Evolutionary conservation across 1,140 invertebrate species (phyloP).

Genomic region (Nixonia krombeini): DNA sequence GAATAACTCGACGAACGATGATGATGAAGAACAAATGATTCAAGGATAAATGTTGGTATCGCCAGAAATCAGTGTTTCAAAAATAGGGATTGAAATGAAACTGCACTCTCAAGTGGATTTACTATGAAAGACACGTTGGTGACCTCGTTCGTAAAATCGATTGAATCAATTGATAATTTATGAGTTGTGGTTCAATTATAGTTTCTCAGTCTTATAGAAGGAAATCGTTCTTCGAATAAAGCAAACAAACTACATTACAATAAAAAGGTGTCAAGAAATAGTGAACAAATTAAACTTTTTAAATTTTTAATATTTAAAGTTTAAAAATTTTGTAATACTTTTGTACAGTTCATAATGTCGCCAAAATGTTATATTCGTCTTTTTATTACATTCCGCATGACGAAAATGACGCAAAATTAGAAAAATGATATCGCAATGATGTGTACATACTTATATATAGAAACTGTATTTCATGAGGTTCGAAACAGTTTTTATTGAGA

Average conservation of each 20-base stretch:
- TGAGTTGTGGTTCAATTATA: no score
- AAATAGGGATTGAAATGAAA: constrained; percentile 13
- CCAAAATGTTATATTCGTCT: constrained; percentile 18
- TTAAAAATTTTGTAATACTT: not conserved
- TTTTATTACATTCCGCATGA: constrained; percentile 3
- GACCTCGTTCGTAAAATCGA: no score
- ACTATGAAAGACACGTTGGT: no score
- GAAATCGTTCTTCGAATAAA: no score
- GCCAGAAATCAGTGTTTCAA: constrained; percentile 18
- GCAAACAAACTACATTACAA: no score
- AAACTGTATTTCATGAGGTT: constrained; percentile 16
- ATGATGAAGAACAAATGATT: constrained; percentile 80
- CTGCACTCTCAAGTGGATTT: no score
- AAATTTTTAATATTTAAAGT: no score
- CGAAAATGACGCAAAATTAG: not conserved
- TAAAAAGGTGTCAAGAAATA: no score
- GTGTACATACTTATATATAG: constrained; percentile 7
- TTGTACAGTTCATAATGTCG: not conserved
- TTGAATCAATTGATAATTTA: no score
- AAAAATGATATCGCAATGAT: not conserved
- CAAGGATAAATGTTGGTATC: constrained; percentile 19
- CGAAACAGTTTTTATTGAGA: not conserved
- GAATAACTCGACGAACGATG: constrained; percentile 80
- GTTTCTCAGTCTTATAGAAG: no score
- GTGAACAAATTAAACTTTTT: no score